phyloP scores from a whole-genome alignment of 2,888 invertebrate species.

The Calameuta pallipes region DNA sequence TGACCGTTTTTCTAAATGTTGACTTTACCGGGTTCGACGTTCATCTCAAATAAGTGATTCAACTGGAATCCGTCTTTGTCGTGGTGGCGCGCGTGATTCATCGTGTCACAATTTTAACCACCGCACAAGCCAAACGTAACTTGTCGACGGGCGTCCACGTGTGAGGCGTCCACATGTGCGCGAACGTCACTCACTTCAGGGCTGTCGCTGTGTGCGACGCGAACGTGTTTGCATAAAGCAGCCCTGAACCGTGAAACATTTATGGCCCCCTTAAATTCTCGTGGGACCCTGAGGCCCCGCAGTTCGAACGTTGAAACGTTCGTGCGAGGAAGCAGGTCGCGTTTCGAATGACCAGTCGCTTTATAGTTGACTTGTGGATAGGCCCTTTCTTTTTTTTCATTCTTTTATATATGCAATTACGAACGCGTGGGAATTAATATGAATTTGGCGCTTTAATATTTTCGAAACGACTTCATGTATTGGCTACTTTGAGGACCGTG shows the following conservation, averaged over 20 bases:
- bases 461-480: too few species aligned
- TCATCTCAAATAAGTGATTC: neutral
- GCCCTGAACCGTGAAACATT: slow-evolving; percentile 22
- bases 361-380: neutral
- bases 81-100: slow-evolving; percentile 4
- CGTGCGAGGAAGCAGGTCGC: neutral
- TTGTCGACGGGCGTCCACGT: slow-evolving; percentile 4
- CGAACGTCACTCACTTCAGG: neutral
- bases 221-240: slow-evolving; percentile 9
- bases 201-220: neutral
- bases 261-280: slow-evolving; percentile 22
- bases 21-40: neutral
- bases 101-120: slow-evolving; percentile 5
- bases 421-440: too few species aligned
- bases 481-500: too few species aligned
- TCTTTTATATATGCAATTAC: too few species aligned
- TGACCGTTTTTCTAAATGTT: neutral
- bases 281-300: slow-evolving; percentile 10
- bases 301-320: neutral
- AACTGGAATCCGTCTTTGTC: neutral
- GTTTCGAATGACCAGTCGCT: neutral
- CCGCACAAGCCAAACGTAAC: neutral
- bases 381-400: neutral
- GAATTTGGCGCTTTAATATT: too few species aligned
- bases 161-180: neutral